A percentile compares a stretch with the other conserved stretches of the same genome.
Conservation (phyloP, 2,113 vertebrate species). For the Phylloscopus trochiloides region DNA sequence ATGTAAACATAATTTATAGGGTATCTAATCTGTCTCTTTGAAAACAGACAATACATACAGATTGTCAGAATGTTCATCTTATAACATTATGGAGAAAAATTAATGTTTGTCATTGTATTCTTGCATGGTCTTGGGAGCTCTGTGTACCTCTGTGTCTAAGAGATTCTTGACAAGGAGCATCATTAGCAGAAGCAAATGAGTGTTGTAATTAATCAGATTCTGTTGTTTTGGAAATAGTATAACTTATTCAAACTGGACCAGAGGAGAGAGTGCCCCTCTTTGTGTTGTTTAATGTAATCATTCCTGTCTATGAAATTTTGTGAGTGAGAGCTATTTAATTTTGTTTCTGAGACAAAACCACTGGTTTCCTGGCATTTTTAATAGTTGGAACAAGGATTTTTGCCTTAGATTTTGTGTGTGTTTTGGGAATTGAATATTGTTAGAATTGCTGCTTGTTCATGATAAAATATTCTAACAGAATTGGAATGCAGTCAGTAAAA, state of each 20-base stretch:
- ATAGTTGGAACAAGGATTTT: neutral
- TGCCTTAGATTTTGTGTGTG: neutral
- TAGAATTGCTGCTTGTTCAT: neutral
- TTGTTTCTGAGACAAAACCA: neutral
- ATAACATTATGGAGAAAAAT: neutral
- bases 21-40: neutral
- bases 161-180: neutral
- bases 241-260: neutral
- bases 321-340: neutral
- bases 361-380: neutral
- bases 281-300: neutral
- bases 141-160: neutral
- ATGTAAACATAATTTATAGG: neutral
- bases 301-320: neutral
- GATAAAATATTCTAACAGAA: neutral
- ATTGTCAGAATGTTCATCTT: neutral
- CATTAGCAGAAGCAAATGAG: neutral
- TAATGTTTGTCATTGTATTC: rapidly evolving
- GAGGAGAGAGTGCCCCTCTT: neutral
- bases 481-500: neutral
- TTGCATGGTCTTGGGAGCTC: neutral
- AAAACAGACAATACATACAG: neutral
- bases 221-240: neutral
- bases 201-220: neutral
- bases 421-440: neutral